Evolutionary conservation across 1,140 invertebrate genomes (phyloP), one percentile per base, ranked within the genome.

Genomic region (Aporrectodea caliginosa): DNA sequence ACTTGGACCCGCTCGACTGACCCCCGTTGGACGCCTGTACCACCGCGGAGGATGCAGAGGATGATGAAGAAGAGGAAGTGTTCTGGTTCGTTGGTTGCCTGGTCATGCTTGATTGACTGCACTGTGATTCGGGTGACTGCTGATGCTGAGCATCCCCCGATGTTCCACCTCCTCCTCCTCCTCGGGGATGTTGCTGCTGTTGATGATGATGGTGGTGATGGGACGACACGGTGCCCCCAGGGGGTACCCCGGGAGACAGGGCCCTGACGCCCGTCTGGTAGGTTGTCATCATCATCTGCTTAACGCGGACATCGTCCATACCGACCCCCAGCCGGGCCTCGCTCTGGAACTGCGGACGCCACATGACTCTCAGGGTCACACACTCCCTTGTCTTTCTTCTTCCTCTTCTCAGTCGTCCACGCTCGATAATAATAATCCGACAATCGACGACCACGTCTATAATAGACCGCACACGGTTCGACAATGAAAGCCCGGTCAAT

Each of bases 341-440:
- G 43, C 43, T 58, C 43, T 58, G 43, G 22, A 58, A 58, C 6
- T 58, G 43, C 6, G 43, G 43, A 22, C 43, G 43, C 43, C 43
- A 58, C 43, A 58, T 58, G 43, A 58, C 43, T 58, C 43, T 58
- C n/a, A n/a, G n/a, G n/a, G n/a, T n/a, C n/a, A n/a, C n/a, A n/a
- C n/a, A n/a, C n/a, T n/a, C n/a, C n/a, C n/a, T n/a, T n/a, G n/a
- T n/a, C n/a, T n/a, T n/a, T n/a, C n/a, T 58, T 58, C 6, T 58
- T 58, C 43, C 22, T 12, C 43, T 58, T 12, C 22, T 58, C 6
- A 12, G 43, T 58, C 43, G 43, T 58, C 43, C 6, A 58, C 22
- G 22, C 6, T 58, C n/a, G 43, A 58, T 58, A 58, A 58, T 22
- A 58, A 58, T 58, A 58, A 58, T 58, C 43, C 43, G 22, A 58